phyloP scores from a whole-genome alignment of 2,113 vertebrate species.

The Oryzias melastigma region DNA sequence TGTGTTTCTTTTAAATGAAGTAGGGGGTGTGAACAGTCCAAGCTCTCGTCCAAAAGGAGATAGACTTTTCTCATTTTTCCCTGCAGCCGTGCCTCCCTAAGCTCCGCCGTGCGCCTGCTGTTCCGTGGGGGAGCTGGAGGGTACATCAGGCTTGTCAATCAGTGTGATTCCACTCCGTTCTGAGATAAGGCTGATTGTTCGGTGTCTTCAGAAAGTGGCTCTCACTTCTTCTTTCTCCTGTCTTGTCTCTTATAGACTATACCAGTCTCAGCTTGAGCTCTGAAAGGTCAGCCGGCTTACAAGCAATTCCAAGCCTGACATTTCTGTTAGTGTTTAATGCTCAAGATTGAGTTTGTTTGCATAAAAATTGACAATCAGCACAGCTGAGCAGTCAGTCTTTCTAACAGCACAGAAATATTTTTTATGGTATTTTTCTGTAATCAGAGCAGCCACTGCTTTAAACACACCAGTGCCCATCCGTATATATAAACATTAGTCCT shows the following conservation, averaged over 20 bases:
- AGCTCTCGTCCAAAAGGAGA: conserved; percentile 56
- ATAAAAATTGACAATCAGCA: not conserved
- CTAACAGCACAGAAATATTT: not conserved
- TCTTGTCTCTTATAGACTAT: not conserved
- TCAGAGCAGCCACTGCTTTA: not conserved
- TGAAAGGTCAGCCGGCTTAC: too few relatives aligned
- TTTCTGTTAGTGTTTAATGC: not conserved
- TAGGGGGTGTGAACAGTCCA: conserved; percentile 42
- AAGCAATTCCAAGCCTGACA: too few relatives aligned
- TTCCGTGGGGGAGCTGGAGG: conserved; percentile 42
- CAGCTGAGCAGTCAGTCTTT: not conserved
- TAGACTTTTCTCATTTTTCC: conserved; percentile 62
- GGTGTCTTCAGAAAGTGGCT: conserved; percentile 24
- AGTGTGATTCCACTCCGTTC: conserved; percentile 38
- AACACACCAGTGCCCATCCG: not conserved
- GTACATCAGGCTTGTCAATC: conserved; percentile 58
- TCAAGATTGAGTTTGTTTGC: not conserved
- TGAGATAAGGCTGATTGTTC: conserved; percentile 39
- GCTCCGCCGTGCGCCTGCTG: conserved; percentile 51
- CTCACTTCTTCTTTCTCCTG: conserved; percentile 20
- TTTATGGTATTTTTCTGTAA: not conserved
- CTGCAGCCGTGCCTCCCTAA: conserved; percentile 54
- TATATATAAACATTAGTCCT: too few relatives aligned
- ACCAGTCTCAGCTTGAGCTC: too few relatives aligned
- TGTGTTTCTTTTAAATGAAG: conserved; percentile 81